Base-by-base conservation (phyloP, 2,888 invertebrate genomes). In the Chloromyia formosa region DNA sequence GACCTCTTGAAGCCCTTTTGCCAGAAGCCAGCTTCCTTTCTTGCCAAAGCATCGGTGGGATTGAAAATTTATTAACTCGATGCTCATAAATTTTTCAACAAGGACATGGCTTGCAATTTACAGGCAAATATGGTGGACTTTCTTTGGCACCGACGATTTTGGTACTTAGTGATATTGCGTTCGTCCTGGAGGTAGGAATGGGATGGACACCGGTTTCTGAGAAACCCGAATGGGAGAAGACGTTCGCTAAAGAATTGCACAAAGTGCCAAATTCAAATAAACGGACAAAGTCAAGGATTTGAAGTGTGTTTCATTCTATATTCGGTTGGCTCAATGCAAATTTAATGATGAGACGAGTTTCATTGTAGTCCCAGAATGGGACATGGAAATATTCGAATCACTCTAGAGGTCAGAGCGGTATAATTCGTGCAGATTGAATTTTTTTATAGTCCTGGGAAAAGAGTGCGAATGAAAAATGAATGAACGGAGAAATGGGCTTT, bases 81-180 rank as follows among this genome's bases (percentile, higher is more conserved):
- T 56, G 71, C 56, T 71, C 71, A 71, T 71, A 71, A 71, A 71
- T 71, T 71, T 56, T 71, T 40, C 71, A 71, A 4, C 42, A 56
- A 56, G 56, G 56, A 71, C 40, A 71, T 40, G 40, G 40, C 27
- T n/a, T 12, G 53, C 16, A 10, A 40, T 14, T 14, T 12, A 23
- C 23, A 69, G 54, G 54, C 23, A 54, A 69, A 45, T 58, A 18
- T 35, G 27, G 27, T 35, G 27, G 27, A 35, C 27, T 35, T 45
- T 22, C 20, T 23, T 53, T 22, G 16, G 40, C 35, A 71, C 42
- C 10, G 18, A 35, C 3, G 27, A 35, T 35, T 71, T 40, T 40
- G 71, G 42, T 40, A 58, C 71, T 71, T 58, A 71, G 42, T 22
- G 56, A 71, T 71, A 71, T 71, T 56, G 58, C 42, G 71, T 40